Percentiles rank a stretch among this genome's conserved stretches.
Evolutionary conservation across 1,140 invertebrate species (phyloP).

Genomic region (Drosophila melanogaster): DNA sequence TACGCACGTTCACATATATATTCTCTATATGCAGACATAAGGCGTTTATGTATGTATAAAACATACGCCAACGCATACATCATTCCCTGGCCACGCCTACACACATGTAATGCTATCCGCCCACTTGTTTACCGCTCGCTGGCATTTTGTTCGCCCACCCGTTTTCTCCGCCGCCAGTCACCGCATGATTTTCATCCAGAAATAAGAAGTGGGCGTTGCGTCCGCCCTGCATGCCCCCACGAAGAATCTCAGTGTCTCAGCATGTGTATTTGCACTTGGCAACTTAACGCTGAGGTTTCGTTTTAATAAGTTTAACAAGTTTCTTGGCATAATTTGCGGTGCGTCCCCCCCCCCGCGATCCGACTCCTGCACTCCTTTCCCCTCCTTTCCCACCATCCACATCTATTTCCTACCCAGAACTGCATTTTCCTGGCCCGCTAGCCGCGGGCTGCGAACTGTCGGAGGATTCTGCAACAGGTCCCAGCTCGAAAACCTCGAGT

Average conservation of each 20-base stretch:
- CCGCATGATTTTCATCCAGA: conserved; percentile 2
- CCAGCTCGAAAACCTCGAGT: conserved; percentile 8
- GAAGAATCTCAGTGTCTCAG: conserved; percentile 7
- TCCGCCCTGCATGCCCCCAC: neutral
- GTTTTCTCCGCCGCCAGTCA: neutral
- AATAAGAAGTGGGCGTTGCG: conserved; percentile 11
- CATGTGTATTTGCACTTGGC: conserved; percentile 71
- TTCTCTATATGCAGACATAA: neutral
- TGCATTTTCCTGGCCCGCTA: conserved; percentile 36
- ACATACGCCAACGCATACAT: conserved; percentile 4
- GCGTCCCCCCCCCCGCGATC: conserved; percentile 7
- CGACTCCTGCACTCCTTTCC: neutral
- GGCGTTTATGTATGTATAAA: too few species aligned
- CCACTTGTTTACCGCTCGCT: conserved; percentile 62
- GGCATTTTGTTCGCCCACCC: conserved; percentile 34
- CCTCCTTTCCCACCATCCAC: too few species aligned
- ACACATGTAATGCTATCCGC: conserved; percentile 41
- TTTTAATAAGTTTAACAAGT: conserved; percentile 84
- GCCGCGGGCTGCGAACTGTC: conserved; percentile 24
- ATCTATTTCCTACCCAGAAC: conserved; percentile 26
- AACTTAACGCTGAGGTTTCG: conserved; percentile 79
- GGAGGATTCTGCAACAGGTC: conserved; percentile 52
- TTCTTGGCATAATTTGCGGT: conserved; percentile 81
- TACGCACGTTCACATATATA: too few species aligned
- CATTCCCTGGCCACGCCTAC: conserved; percentile 29